Base-by-base conservation (phyloP, 2,113 vertebrate species). In the Alaudala cheleensis region DNA sequence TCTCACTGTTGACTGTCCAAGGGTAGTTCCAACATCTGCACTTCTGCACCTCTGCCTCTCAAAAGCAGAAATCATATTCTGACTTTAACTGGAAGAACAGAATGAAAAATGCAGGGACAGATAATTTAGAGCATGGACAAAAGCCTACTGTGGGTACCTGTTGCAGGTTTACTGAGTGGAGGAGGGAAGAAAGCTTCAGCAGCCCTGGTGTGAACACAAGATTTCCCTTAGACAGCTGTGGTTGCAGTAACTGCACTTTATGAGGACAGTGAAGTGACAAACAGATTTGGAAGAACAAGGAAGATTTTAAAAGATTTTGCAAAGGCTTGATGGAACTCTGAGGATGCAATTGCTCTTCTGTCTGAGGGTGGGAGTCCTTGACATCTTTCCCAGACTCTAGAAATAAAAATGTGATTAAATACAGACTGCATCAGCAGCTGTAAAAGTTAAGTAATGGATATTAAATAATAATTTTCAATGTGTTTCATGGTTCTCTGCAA, bases 381-480 rank as follows among this genome's bases (percentile, higher is more conserved):
- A 45, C 25, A 19, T 54, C 47, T 70, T 79, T 66, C 33, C 33
- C 20, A 80, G 66, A 64, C 33, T 50, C 25, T 62, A 34, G 79
- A 76, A 86, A 67, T 61, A 40, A 50, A 76, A 80, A 18, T 39
- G 16, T 57, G 64, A 45, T 67, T 51, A 91, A 91, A 83, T 56
- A 15, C 53, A 28, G n/a, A 34, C 19, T 62, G n/a, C 44, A 73
- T 7, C n/a, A 67, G 39, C 28, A 51, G 33, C 29, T 47, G 12
- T 53, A 53, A 71, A 92, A 74, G 12, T 65, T 54, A 84, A 94
- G 70, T 22, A 21, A 62, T 73, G 14, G 62, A 40, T 81, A 90
- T 66, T 82, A 93, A 97, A 72, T 51, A 91, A 74, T 88, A 50
- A n/a, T 79, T 95, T 91, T 80, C 51, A 85, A 49, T 58, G 78